Conservation (phyloP, 2,888 invertebrate genomes). For the Harpagoxenus sublaevis region DNA sequence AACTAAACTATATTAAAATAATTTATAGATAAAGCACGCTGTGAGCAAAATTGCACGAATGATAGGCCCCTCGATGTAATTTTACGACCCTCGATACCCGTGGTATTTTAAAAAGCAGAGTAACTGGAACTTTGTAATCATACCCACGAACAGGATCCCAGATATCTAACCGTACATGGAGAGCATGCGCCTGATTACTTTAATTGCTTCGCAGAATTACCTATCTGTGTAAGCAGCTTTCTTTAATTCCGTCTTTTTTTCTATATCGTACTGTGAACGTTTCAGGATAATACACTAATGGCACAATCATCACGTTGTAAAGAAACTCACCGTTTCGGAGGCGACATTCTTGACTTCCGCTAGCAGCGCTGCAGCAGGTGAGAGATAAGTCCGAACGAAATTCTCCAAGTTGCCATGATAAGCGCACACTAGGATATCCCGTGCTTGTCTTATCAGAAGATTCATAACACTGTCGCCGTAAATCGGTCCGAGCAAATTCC, state of each 20-base stretch:
- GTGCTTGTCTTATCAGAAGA: constrained; percentile 90
- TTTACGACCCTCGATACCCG: background rate
- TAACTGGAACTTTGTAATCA: constrained; percentile 68
- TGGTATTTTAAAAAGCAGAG: constrained; percentile 22
- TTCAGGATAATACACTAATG: constrained; percentile 13
- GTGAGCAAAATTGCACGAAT: background rate
- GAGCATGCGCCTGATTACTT: constrained; percentile 68
- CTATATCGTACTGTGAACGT: background rate
- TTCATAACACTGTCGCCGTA: constrained; percentile 89
- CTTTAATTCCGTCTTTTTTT: constrained; percentile 59
- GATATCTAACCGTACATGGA: constrained; percentile 62
- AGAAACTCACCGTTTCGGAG: constrained; percentile 81
- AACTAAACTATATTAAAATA: background rate
- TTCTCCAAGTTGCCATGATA: constrained; percentile 89
- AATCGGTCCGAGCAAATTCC: constrained; percentile 89
- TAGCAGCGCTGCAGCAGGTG: constrained; percentile 88
- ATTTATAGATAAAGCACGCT: background rate
- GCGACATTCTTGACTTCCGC: constrained; percentile 86
- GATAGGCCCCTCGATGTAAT: background rate
- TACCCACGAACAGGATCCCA: constrained; percentile 62
- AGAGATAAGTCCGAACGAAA: constrained; percentile 89
- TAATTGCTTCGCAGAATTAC: constrained; percentile 72
- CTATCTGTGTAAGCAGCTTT: constrained; percentile 58
- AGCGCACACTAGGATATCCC: constrained; percentile 90
- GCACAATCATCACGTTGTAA: constrained; percentile 9